Base-by-base conservation (phyloP, 2,113 vertebrate genomes). In the Oncorhynchus keta region DNA sequence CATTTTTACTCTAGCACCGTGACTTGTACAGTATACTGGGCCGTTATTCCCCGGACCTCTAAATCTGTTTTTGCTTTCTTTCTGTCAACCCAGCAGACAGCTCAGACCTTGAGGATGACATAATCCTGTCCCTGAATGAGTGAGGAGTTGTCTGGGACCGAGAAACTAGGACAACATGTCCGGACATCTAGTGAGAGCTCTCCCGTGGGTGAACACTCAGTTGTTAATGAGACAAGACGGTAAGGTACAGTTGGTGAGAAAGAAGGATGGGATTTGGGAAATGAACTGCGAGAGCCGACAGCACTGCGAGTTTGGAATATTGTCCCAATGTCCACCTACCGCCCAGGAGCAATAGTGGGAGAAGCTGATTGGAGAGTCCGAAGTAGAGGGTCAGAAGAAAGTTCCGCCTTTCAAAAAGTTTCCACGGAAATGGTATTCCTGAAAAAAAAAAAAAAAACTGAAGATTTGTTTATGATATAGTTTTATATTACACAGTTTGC, bases 51-150 rank as follows among this genome's bases (percentile, higher is more conserved):
- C 78, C 51, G 77, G 61, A n/a, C 48, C 71, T 85, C 80, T 83
- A 55, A 83, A 80, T 84, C 76, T 74, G 11, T 5, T 0, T 9
- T 91, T 89, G 49, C 84, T 28, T 48, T 80, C 89, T 73, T 78
- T 85, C 80, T 45, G 2, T 89, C 85, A 78, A 93, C 90, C 70
- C 89, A 97, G 95, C 97, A 14, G 97, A 99, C 93, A 97, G 95
- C 92, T 97, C 97, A 0, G 97, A 98, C 92, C 90, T 99, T 88
- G 97, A 99, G 92, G 98, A 99, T 67, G 97, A 99, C 93, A 98
- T 99, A 88, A 97, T 99, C 87, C 92, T 99, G 79, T 95, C 97
- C 77, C 88, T 94, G 80, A 94, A 94, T 68, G 91, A 94, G 81
- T 94, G 90, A 94, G 74, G 79, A 72, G 70, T 55, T 39, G 14